phyloP scores from a whole-genome alignment of 2,113 vertebrate species.

The Dissostichus mawsoni region DNA sequence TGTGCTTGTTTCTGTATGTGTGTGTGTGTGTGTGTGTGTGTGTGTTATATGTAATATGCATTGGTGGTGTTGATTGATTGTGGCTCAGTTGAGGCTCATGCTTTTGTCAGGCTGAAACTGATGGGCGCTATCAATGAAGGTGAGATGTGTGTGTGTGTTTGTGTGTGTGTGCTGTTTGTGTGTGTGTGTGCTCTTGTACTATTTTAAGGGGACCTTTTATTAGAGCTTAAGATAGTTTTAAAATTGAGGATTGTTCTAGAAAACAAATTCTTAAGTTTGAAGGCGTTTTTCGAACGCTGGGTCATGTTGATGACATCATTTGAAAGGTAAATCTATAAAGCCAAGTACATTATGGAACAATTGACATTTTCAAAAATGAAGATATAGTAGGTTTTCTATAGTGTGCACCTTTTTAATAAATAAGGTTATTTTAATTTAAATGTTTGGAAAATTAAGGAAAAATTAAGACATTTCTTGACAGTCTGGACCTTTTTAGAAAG shows the following conservation, averaged over 20 bases:
- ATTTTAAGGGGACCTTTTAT: background rate
- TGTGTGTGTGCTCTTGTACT: background rate
- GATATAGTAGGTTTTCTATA: too few relatives aligned
- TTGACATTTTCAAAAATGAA: too few relatives aligned
- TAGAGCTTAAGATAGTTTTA: background rate
- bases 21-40: constrained; percentile 9
- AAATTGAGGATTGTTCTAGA: background rate
- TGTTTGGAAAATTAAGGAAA: too few relatives aligned
- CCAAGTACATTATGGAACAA: too few relatives aligned
- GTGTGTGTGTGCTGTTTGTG: background rate
- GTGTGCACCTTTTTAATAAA: background rate
- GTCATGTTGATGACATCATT: too few relatives aligned
- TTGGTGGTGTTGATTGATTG: background rate
- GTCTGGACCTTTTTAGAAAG: background rate
- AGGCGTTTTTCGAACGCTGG: too few relatives aligned
- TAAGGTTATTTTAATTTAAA: too few relatives aligned
- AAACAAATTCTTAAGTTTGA: background rate
- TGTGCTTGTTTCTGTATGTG: too few relatives aligned
- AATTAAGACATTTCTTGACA: background rate
- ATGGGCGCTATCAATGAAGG: constrained; percentile 44
- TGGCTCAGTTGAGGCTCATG: background rate
- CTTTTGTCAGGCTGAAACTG: background rate
- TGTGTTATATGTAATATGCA: background rate
- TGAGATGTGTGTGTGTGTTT: constrained; percentile 14
- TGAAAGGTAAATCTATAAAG: too few relatives aligned